Conservation (phyloP, 1,140 invertebrate genomes). For the Pectinophora gossypiella region DNA sequence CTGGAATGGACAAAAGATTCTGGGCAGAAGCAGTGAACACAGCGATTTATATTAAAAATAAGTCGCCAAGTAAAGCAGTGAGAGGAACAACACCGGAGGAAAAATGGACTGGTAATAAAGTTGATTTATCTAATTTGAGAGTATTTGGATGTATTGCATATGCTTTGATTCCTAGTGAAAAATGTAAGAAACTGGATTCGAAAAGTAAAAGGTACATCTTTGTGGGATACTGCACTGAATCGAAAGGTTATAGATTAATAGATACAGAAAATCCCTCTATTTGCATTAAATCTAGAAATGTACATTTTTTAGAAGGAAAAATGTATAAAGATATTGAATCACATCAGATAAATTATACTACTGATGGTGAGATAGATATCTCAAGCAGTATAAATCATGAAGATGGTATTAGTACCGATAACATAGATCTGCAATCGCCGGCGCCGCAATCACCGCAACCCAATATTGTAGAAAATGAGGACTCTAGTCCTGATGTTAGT, state of each 20-base stretch:
- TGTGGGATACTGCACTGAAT: conserved; percentile 57
- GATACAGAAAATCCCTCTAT: conserved; percentile 31
- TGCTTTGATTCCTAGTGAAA: conserved; percentile 36
- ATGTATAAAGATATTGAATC: too few relatives aligned
- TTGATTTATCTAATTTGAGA: conserved; percentile 43
- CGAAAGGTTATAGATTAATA: conserved; percentile 55
- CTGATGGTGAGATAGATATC: conserved; percentile 3
- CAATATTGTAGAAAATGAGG: neutral
- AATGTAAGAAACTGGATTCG: conserved; percentile 40
- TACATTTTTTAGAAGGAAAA: conserved; percentile 40
- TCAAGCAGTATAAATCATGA: neutral
- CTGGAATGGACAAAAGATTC: conserved; percentile 3
- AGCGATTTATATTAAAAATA: conserved; percentile 9
- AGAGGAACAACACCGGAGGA: conserved; percentile 41
- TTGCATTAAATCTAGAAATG: conserved; percentile 32
- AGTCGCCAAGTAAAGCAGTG: conserved; percentile 17
- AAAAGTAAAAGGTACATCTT: conserved; percentile 46
- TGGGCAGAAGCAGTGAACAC: conserved; percentile 33
- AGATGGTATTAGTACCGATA: neutral
- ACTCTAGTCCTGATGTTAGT: too few relatives aligned
- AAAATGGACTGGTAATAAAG: conserved; percentile 46
- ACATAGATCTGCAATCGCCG: neutral
- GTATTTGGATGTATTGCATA: conserved; percentile 63
- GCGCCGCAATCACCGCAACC: neutral
- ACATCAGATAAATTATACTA: neutral